A percentile compares a stretch with the other conserved stretches of the same genome.
phyloP scores from a whole-genome alignment of 2,113 vertebrate species.

The Eulemur rufifrons region DNA sequence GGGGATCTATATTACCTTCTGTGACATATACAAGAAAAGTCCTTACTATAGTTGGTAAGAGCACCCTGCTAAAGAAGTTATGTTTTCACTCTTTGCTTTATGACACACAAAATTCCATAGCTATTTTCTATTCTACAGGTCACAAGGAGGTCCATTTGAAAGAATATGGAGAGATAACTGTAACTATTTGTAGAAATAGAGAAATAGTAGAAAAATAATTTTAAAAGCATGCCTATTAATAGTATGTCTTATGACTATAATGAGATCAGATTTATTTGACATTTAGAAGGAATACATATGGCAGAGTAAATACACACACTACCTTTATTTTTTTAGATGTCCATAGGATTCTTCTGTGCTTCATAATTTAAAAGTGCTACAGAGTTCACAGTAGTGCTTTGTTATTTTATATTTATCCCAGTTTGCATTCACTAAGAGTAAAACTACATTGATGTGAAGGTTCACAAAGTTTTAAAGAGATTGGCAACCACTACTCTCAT shows the following conservation, averaged over 20 bases:
- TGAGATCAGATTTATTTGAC: not conserved
- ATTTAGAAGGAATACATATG: not conserved
- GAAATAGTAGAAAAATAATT: not conserved
- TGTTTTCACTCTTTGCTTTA: not conserved
- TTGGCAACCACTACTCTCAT: not conserved
- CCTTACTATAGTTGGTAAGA: not conserved
- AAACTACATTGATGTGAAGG: not conserved
- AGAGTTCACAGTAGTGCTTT: not conserved
- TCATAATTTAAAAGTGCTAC: not conserved
- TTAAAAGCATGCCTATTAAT: not conserved
- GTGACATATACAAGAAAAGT: not conserved
- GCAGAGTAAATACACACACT: not conserved
- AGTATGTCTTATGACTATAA: not conserved
- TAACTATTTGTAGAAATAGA: not conserved
- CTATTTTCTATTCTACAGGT: not conserved
- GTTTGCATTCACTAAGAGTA: not conserved
- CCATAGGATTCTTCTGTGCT: not conserved
- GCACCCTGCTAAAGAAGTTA: not conserved
- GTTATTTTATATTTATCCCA: not conserved
- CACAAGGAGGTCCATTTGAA: not conserved
- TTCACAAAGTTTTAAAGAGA: not conserved
- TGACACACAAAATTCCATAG: not conserved
- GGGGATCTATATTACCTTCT: not conserved
- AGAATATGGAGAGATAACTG: not conserved
- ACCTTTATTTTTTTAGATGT: not conserved